A percentile compares a stretch with the other conserved stretches of the same genome.
Conservation (phyloP, 2,797 vertebrate genomes). For the Microcaecilia unicolor region DNA sequence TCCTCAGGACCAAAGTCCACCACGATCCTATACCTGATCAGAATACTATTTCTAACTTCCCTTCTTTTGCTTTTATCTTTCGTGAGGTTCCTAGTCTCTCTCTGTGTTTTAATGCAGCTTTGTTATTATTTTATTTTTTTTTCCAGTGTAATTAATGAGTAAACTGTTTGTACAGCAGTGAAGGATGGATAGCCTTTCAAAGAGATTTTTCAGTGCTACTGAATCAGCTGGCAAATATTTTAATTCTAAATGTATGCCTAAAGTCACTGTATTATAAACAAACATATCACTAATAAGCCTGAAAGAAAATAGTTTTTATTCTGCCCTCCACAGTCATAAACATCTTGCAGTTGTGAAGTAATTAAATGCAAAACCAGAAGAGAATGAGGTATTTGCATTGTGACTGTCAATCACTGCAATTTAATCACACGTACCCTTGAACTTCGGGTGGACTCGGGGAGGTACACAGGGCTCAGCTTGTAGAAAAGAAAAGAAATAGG, state of each 20-base stretch:
- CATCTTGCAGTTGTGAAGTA: constrained; percentile 35
- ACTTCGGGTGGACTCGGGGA: constrained; percentile 40
- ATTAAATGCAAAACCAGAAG: constrained; percentile 50
- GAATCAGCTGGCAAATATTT: constrained; percentile 2
- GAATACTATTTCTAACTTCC: too few species aligned
- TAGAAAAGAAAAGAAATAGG: constrained; percentile 12
- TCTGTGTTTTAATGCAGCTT: too few species aligned
- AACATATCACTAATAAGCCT: constrained; percentile 30
- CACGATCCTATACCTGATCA: too few species aligned
- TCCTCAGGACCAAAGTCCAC: too few species aligned
- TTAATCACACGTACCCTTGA: constrained; percentile 46
- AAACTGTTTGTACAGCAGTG: not conserved
- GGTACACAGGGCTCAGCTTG: constrained; percentile 45
- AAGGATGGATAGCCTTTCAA: not conserved
- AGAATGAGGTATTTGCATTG: constrained; percentile 47
- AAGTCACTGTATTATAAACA: constrained; percentile 11
- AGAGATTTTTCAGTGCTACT: constrained; percentile 3
- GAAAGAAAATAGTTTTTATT: constrained; percentile 35
- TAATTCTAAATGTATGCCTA: constrained; percentile 23
- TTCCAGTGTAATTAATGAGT: not conserved
- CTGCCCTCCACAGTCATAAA: constrained; percentile 28
- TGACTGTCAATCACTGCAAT: constrained; percentile 42
- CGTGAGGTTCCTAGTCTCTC: too few species aligned
- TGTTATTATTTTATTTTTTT: too few species aligned
- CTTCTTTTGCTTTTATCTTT: too few species aligned